Evolutionary conservation across 2,888 invertebrate species (phyloP), one percentile per base, ranked within the genome.

Genomic region (Pherbina coryleti): DNA sequence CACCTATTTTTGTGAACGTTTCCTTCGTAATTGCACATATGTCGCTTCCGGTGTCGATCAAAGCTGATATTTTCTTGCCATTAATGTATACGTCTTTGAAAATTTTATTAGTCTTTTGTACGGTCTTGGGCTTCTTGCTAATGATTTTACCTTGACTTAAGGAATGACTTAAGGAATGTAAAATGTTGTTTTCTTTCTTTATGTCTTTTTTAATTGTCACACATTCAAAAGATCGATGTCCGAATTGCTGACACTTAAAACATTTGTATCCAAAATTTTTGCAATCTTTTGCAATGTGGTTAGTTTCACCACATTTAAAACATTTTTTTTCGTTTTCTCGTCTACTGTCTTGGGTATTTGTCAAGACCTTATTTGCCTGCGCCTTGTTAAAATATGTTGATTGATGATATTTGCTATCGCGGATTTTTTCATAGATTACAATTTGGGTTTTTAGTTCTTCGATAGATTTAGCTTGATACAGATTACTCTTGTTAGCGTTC

Each of bases 71-170:
- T 55, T 19, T 22, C 2, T 22, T n/a, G n/a, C 55, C 55, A 22
- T 22, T 5, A 14, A 55, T 55, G 7, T n/a, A 55, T 17, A 55
- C 22, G 55, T 55, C 55, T 17, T 55, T 55, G n/a, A 55, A 55
- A 55, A 55, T 55, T 55, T n/a, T n/a, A 17, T 55, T 55, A 55
- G 19, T 7, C 17, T 55, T 22, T 22, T 3, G 31, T 31, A 31
- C 5, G 5, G 5, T 4, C 3, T 5, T 31, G 31, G 31, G 31
- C 31, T 3, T 31, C 3, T 31, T 5, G 3, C 5, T 31, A n/a
- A n/a, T n/a, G 31, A 55, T 7, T 55, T 55, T 55, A 22, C n/a
- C n/a, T 22, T n/a, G n/a, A 7, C 77, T 55, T 79, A 53, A n/a
- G n/a, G n/a, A n/a, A n/a, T n/a, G n/a, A n/a, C n/a, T n/a, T n/a